A percentile compares a stretch with the other conserved stretches of the same genome.
Conservation (phyloP, 2,888 invertebrate species). For the Sicus ferrugineus region DNA sequence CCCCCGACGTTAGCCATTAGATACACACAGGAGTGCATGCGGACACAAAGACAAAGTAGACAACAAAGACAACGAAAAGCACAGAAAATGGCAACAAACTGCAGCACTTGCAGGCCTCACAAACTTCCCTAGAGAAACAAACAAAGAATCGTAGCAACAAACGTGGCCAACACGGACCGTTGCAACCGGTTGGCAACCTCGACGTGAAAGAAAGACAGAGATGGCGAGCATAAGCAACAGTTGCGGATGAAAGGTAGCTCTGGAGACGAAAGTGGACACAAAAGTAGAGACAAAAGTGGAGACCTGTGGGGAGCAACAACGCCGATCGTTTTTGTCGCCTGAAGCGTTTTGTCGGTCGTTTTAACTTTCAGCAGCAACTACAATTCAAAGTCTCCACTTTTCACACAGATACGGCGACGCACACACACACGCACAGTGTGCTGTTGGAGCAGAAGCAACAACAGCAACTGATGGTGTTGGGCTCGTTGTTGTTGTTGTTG, state of each 20-base stretch:
- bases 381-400: constrained; percentile 42
- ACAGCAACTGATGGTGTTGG: constrained; percentile 21
- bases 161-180: constrained; percentile 8
- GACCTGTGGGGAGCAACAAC: background rate
- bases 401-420: constrained; percentile 22
- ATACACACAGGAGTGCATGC: too few species aligned
- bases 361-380: constrained; percentile 16
- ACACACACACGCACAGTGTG: background rate
- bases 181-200: constrained; percentile 1
- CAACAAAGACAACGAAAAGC: constrained; percentile 23
- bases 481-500: constrained; percentile 33
- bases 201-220: constrained; percentile 10
- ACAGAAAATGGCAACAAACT: constrained; percentile 6
- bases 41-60: constrained; percentile 12
- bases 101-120: too few species aligned
- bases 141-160: constrained; percentile 10
- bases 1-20: constrained; percentile 29
- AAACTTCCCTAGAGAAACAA: background rate
- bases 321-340: constrained; percentile 26
- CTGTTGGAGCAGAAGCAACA: constrained; percentile 9
- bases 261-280: too few species aligned
- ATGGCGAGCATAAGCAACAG: constrained; percentile 16
- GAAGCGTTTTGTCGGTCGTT: constrained; percentile 19
- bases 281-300: background rate
- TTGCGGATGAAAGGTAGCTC: background rate